These are phyloP conservation scores for Chromoteleia sp. DNA, from an alignment of 2,888 invertebrate species.

Conservation along the genomic window DNA sequence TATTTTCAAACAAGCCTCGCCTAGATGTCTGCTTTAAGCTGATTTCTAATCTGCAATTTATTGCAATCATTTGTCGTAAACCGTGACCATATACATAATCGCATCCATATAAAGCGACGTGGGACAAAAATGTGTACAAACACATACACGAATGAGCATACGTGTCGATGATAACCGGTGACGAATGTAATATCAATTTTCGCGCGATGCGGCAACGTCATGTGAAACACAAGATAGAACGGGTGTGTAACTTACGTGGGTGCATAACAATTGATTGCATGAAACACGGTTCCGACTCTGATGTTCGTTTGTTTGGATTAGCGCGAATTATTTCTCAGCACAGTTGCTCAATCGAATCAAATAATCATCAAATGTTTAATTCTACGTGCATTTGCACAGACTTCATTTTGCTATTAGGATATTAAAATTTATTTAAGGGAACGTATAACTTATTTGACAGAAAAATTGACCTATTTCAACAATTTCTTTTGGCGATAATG, in stretches of 20 bases:
- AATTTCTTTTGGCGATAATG: too few species aligned
- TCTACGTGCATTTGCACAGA: background rate
- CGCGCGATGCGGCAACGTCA: conserved; percentile 26
- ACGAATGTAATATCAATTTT: conserved; percentile 47
- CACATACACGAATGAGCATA: background rate
- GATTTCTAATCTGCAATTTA: conserved; percentile 35
- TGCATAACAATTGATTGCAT: conserved; percentile 45
- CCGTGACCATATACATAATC: conserved; percentile 9
- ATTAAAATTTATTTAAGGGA: too few species aligned
- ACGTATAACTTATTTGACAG: too few species aligned
- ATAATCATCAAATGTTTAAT: conserved; percentile 26
- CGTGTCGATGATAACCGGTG: conserved; percentile 34
- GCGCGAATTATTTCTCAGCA: conserved; percentile 38
- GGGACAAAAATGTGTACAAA: conserved; percentile 20
- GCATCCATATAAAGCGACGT: conserved; percentile 30
- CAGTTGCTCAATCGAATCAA: conserved; percentile 29
- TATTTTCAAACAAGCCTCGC: background rate
- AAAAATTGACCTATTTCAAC: too few species aligned
- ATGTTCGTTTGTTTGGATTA: conserved; percentile 43
- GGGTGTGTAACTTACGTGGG: conserved; percentile 44
- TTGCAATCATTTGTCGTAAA: conserved; percentile 22
- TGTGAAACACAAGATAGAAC: conserved; percentile 17
- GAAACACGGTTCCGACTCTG: conserved; percentile 18
- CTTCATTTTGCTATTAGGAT: too few species aligned
- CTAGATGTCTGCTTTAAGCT: conserved; percentile 14